Evolutionary conservation across 2,113 vertebrate species (phyloP), one percentile per base, ranked within the genome.

Genomic region (Craseonycteris thonglongyai): DNA sequence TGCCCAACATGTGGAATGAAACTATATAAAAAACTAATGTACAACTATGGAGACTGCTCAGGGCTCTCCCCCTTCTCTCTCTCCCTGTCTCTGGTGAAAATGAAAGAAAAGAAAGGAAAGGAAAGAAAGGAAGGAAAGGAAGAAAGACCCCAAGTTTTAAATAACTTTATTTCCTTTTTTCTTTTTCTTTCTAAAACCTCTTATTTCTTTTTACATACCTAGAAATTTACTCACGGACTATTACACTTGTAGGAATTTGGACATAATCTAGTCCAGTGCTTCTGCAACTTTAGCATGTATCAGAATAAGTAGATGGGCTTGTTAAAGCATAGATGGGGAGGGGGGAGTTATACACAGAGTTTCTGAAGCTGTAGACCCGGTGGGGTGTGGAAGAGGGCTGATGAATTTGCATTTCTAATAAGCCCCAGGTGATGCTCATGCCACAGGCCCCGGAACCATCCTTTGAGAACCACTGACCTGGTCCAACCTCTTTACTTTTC

Each of bases 161-260:
- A 78, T 40, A 14, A 78, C 10, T 26, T 61, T 83, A 26, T 71
- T 86, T 0, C 18, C 16, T 11, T 49, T 75, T 72, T 5, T 74
- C 40, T 66, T 86, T 26, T 69, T 71, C 69, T 11, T 83, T 18
- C 72, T 69, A 94, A 63, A 90, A 58, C 42, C 54, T 22, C 45
- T 11, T 42, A 35, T 75, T 96, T 92, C 8, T 51, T 85, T 95
- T 75, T 42, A 72, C 4, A 14, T 12, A 42, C 19, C 28, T 81
- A 82, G 30, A 85, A 21, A 47, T 80, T 14, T 61, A 72, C 68
- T 88, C 40, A 69, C 1, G 59, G 59, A 66, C 40, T 26, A 13
- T 6, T 40, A 40, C 2, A 40, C 7, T 69, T n/a, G 45, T 69
- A 14, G 28, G 51, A 80, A 80, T 54, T 56, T 21, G 84, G 71